Evolutionary conservation across 2,113 vertebrate genomes (phyloP), one percentile per base, ranked within the genome.

Genomic region (Todiramphus chloris): DNA sequence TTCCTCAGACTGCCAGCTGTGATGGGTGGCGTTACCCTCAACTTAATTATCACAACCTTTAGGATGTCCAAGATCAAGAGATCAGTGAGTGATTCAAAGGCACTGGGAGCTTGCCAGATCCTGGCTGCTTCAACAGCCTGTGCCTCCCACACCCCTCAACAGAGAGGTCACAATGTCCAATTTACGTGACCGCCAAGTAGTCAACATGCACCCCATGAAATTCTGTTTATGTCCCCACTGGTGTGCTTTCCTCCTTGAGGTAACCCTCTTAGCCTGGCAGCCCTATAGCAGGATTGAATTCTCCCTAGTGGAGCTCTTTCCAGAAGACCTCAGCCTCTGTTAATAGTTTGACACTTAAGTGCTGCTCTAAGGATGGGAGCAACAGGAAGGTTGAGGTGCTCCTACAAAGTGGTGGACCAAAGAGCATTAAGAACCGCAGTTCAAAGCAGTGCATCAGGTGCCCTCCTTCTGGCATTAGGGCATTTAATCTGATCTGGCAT

Each of bases 131-230:
- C 51, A 70, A 27, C 30, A 81, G 24, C 10, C 44, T 6, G 4
- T 39, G 43, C 44, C 11, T 12, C n/a, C 48, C 6, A 1, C 13
- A 59, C 18, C 82, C 11, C 30, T 23, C 59, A 63, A 0, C 5
- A 76, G 19, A 48, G 24, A 64, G n/a, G 4, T 62, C 0, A 2
- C 30, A 44, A 30, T 37, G 23, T n/a, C 18, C 37, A 33, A 5
- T 78, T 59, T n/a, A 28, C n/a, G 41, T 33, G 37, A 37, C 37
- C 33, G 51, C 17, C 1, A 1, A 19, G 13, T 18, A 55, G 41
- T 27, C 44, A 48, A 37, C 2, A 1, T 16, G 28, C 0, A 0
- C 28, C 16, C 25, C 0, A 0, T 7, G 25, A 87, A 23, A 35
- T 89, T 81, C 63, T 41, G 31, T 68, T 62, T 39, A 21, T 0